Evolutionary conservation across 2,113 vertebrate genomes (phyloP).

Genomic region (Girardinichthys multiradiatus): DNA sequence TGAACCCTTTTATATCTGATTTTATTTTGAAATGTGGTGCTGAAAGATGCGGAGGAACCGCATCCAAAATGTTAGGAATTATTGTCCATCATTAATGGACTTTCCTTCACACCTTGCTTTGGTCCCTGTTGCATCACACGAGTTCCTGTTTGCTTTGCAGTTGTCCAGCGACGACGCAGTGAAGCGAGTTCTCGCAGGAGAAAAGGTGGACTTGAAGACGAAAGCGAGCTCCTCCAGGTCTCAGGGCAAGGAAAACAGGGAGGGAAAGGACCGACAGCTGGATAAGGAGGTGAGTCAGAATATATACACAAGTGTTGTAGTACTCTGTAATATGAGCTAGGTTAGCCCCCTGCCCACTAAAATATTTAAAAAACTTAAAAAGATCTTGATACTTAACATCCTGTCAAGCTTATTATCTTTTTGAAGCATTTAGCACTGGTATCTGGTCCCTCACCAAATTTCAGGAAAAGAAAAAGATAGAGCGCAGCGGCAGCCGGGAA

Average conservation of each 20-base stretch:
- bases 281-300: conserved; percentile 79
- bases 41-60: too few species aligned
- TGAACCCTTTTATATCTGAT: too few species aligned
- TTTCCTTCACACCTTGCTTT: background rate
- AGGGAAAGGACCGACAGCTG: conserved; percentile 59
- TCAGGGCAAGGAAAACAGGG: conserved; percentile 84
- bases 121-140: too few species aligned
- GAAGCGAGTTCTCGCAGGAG: conserved; percentile 87
- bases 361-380: background rate
- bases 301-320: too few species aligned
- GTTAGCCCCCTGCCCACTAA: background rate
- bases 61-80: too few species aligned
- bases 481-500: conserved; percentile 81
- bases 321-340: too few species aligned
- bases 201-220: conserved; percentile 82
- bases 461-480: conserved; percentile 84
- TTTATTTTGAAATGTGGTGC: too few species aligned
- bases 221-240: conserved; percentile 79
- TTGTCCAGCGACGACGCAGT: conserved; percentile 93
- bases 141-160: conserved; percentile 66
- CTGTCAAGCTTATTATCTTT: background rate
- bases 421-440: background rate
- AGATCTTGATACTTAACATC: too few species aligned
- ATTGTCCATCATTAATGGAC: background rate
- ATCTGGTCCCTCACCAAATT: conserved; percentile 5